phyloP scores from a whole-genome alignment of 2,113 vertebrate species.

The Apeltes quadracus region DNA sequence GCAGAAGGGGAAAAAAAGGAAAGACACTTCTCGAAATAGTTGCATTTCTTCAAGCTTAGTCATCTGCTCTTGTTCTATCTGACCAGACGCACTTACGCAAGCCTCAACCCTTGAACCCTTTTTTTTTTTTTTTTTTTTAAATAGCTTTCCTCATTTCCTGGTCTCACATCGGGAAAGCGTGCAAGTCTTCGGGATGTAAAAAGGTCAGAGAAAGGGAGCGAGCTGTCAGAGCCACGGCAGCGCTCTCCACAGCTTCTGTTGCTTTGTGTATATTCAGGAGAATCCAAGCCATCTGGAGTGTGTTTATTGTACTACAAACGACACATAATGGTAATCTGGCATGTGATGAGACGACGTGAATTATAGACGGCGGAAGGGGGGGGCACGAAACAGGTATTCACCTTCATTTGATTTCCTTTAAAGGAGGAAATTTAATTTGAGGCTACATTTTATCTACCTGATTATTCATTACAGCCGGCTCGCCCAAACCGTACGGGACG shows the following conservation, averaged over 20 bases:
- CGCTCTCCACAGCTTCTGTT: constrained; percentile 71
- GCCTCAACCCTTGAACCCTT: constrained; percentile 3
- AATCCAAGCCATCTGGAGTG: constrained; percentile 80
- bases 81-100: constrained; percentile 33
- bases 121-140: constrained; percentile 7
- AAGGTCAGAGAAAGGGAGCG: constrained; percentile 22
- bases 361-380: constrained; percentile 68
- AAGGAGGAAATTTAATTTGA: constrained; percentile 78
- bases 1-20: neutral
- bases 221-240: constrained; percentile 48
- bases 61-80: constrained; percentile 33
- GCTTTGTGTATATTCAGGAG: constrained; percentile 70
- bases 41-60: constrained; percentile 29
- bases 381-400: constrained; percentile 72
- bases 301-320: constrained; percentile 82
- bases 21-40: neutral
- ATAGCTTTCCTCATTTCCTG: constrained; percentile 41
- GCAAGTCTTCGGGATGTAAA: constrained; percentile 18
- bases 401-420: constrained; percentile 78
- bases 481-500: constrained; percentile 71
- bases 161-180: constrained; percentile 24
- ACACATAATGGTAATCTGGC: constrained; percentile 82
- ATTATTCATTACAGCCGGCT: constrained; percentile 81
- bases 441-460: constrained; percentile 76
- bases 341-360: constrained; percentile 78